Conservation (phyloP, 2,797 vertebrate species). For the Leucoraja ocellata region DNA sequence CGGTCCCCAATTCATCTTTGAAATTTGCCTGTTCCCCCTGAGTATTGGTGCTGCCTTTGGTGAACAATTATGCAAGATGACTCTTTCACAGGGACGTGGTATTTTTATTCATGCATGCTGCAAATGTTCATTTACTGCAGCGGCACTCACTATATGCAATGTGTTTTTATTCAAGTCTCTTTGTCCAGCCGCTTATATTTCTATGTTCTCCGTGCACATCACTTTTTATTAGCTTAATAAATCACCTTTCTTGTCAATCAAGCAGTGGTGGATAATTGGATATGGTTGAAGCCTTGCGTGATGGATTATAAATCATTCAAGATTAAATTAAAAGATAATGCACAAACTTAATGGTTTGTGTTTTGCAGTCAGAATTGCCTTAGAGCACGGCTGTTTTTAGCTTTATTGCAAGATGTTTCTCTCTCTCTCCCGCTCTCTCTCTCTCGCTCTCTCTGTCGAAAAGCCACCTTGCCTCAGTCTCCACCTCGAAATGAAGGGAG, state of each 20-base stretch:
- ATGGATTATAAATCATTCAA: constrained; percentile 99
- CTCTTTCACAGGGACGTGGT: constrained; percentile 57
- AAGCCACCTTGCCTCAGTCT: constrained; percentile 76
- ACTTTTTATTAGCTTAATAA: constrained; percentile 99
- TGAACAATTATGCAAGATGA: constrained; percentile 68
- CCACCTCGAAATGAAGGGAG: constrained; percentile 43
- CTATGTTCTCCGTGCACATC: constrained; percentile 94
- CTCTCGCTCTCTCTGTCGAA: constrained; percentile 39
- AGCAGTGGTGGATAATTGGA: constrained; percentile 99
- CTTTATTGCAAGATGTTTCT: constrained; percentile 94
- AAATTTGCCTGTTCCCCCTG: constrained; percentile 65
- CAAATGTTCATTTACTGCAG: constrained; percentile 54
- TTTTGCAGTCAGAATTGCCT: constrained; percentile 99
- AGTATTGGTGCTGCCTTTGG: constrained; percentile 67
- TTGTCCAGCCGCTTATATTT: constrained; percentile 78
- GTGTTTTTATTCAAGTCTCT: constrained; percentile 63
- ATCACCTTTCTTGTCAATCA: constrained; percentile 99
- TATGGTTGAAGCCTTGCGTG: constrained; percentile 99
- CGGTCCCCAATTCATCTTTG: constrained; percentile 69
- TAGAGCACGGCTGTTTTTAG: constrained; percentile 92
- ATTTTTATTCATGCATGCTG: constrained; percentile 53
- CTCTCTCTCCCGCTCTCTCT: too few species aligned
- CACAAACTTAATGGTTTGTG: constrained; percentile 99
- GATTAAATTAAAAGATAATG: constrained; percentile 99
- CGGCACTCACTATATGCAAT: background rate